phyloP scores from a whole-genome alignment of 1,140 invertebrate species.

The Drosophila carrolli region DNA sequence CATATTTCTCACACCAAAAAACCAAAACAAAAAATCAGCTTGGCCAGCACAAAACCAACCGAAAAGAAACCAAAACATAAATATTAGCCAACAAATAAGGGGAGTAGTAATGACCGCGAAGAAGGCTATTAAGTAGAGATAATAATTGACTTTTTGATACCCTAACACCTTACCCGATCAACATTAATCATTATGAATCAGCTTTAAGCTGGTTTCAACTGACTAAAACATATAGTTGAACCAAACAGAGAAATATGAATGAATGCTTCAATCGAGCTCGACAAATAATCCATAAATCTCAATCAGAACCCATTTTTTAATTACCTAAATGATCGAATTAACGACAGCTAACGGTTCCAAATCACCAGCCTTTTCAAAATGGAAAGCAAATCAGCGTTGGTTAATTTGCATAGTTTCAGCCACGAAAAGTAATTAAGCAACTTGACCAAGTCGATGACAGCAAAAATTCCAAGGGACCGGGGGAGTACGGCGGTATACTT shows the following conservation, averaged over 20 bases:
- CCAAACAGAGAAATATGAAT: conserved; percentile 13
- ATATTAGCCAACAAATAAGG: conserved; percentile 44
- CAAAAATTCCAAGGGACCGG: not conserved
- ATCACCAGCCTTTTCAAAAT: conserved; percentile 18
- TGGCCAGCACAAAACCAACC: conserved; percentile 33
- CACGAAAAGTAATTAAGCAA: conserved; percentile 42
- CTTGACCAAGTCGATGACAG: conserved; percentile 36
- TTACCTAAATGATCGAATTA: conserved; percentile 36
- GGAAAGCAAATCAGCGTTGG: conserved; percentile 32
- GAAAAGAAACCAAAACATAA: conserved; percentile 49
- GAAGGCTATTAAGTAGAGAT: conserved; percentile 22
- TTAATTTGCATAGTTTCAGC: conserved; percentile 39
- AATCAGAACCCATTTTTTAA: conserved; percentile 32
- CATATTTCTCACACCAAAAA: conserved; percentile 55
- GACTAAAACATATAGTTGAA: not conserved
- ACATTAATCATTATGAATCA: conserved; percentile 2
- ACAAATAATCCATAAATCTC: conserved; percentile 22
- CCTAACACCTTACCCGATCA: conserved; percentile 6
- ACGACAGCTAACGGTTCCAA: conserved; percentile 32
- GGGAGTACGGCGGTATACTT: not conserved
- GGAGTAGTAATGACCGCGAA: conserved; percentile 42
- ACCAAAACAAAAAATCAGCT: conserved; percentile 39
- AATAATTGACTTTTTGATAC: conserved; percentile 28
- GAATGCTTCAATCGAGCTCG: not conserved
- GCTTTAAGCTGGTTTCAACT: not conserved